These are phyloP conservation scores for Cyprinodon brontotheroides DNA, from an alignment of 2,113 vertebrate genomes.

Conservation along the genomic window DNA sequence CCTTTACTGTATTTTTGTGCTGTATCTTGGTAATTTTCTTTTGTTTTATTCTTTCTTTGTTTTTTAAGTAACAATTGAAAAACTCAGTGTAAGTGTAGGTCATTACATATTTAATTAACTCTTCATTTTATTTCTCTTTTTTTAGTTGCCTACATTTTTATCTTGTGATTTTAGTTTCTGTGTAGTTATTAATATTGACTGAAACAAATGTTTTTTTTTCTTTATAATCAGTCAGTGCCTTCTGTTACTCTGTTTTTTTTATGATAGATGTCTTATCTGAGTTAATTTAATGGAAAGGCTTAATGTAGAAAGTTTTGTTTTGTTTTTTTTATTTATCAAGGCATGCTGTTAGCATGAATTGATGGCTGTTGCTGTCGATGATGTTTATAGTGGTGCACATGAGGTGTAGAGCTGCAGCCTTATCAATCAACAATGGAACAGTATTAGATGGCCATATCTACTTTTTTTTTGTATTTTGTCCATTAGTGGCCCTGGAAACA, in stretches of 20 bases:
- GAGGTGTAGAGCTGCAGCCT: slow-evolving; percentile 35
- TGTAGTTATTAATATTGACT: slow-evolving; percentile 36
- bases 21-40: slow-evolving; percentile 53
- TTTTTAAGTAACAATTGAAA: slow-evolving; percentile 39
- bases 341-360: slow-evolving; percentile 6
- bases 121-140: slow-evolving; percentile 21
- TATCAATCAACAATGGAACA: slow-evolving; percentile 48
- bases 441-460: slow-evolving; percentile 18
- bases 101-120: slow-evolving; percentile 39
- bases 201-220: slow-evolving; percentile 39
- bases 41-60: slow-evolving; percentile 44
- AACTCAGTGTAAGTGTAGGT: slow-evolving; percentile 34
- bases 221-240: slow-evolving; percentile 13
- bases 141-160: slow-evolving; percentile 42
- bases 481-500: slow-evolving; percentile 41
- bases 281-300: slow-evolving; percentile 32
- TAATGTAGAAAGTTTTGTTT: slow-evolving; percentile 17
- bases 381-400: slow-evolving; percentile 32
- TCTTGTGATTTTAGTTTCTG: slow-evolving; percentile 46
- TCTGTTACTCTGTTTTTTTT: slow-evolving; percentile 26
- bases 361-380: slow-evolving; percentile 28
- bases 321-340: slow-evolving; percentile 18
- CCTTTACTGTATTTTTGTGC: slow-evolving; percentile 36
- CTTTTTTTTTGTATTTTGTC: slow-evolving; percentile 34
- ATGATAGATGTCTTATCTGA: slow-evolving; percentile 25